Conservation (phyloP, 2,888 invertebrate species). For the Adela reaumurella region DNA sequence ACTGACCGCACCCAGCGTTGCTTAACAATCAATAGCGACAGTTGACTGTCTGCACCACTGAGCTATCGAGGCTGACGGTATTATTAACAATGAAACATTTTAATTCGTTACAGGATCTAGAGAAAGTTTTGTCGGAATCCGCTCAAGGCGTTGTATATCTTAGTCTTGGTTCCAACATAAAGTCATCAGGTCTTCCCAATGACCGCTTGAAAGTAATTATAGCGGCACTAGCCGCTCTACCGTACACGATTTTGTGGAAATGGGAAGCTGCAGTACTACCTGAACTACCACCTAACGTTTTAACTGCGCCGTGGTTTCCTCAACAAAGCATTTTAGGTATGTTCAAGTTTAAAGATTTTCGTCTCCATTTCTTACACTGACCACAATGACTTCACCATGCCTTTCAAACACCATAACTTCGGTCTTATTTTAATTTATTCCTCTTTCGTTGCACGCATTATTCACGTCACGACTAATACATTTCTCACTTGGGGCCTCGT, state of each 20-base stretch:
- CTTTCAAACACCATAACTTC: too few species aligned
- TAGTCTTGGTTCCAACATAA: slow-evolving; percentile 42
- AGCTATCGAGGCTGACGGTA: too few species aligned
- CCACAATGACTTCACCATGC: too few species aligned
- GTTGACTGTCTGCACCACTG: too few species aligned
- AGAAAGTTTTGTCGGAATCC: slow-evolving; percentile 31
- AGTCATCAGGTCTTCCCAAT: slow-evolving; percentile 31
- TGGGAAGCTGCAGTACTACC: slow-evolving; percentile 36
- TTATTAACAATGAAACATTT: too few species aligned
- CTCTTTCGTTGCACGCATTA: too few species aligned
- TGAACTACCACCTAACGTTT: slow-evolving; percentile 37
- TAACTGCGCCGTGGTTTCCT: slow-evolving; percentile 51
- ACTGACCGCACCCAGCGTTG: too few species aligned
- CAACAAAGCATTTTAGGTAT: slow-evolving; percentile 46
- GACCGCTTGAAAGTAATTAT: slow-evolving; percentile 29
- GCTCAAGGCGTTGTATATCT: slow-evolving; percentile 42
- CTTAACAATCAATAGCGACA: too few species aligned
- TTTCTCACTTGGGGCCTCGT: too few species aligned
- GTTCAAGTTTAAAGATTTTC: neutral
- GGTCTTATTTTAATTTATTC: too few species aligned
- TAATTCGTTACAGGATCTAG: slow-evolving; percentile 21
- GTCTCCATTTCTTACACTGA: too few species aligned
- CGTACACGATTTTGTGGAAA: slow-evolving; percentile 42
- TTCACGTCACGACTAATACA: too few species aligned
- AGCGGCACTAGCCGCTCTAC: slow-evolving; percentile 29